These are phyloP conservation scores for Psilanteris sp. DNA, from an alignment of 1,140 invertebrate genomes.

Conservation along the genomic window DNA sequence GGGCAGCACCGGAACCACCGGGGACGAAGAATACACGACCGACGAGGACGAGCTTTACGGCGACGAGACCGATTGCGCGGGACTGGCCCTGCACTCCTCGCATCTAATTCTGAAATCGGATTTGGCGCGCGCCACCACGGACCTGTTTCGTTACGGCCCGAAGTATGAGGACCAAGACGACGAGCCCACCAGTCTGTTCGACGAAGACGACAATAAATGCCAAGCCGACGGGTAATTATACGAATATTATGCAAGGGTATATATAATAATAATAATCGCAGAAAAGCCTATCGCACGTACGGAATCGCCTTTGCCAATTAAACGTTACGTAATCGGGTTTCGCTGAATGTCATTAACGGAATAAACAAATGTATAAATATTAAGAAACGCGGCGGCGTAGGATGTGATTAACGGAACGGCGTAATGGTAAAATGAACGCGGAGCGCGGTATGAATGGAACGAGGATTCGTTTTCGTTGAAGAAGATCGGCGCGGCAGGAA, in stretches of 20 bases:
- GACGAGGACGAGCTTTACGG: constrained; percentile 80
- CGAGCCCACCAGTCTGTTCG: constrained; percentile 75
- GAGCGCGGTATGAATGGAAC: too few relatives aligned
- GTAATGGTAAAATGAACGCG: too few relatives aligned
- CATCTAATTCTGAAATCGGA: constrained; percentile 75
- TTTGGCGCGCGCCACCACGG: constrained; percentile 73
- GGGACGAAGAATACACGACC: constrained; percentile 81
- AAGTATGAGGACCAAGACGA: constrained; percentile 66
- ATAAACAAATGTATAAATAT: too few relatives aligned
- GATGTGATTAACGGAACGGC: too few relatives aligned
- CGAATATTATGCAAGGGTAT: not conserved
- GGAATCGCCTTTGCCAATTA: too few relatives aligned
- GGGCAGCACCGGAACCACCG: constrained; percentile 81
- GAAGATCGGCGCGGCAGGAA: too few relatives aligned
- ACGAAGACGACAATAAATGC: constrained; percentile 73
- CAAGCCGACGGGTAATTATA: constrained; percentile 59
- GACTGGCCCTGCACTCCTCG: constrained; percentile 59
- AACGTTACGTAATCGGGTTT: too few relatives aligned
- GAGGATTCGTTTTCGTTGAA: too few relatives aligned
- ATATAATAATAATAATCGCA: not conserved
- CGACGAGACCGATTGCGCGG: constrained; percentile 77
- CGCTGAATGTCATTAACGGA: too few relatives aligned
- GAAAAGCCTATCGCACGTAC: too few relatives aligned
- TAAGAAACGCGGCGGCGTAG: too few relatives aligned
- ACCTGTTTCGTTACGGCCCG: constrained; percentile 71